Base-by-base conservation (phyloP, 92 coral and sea anemone species). In the Bergia puertoricense region DNA sequence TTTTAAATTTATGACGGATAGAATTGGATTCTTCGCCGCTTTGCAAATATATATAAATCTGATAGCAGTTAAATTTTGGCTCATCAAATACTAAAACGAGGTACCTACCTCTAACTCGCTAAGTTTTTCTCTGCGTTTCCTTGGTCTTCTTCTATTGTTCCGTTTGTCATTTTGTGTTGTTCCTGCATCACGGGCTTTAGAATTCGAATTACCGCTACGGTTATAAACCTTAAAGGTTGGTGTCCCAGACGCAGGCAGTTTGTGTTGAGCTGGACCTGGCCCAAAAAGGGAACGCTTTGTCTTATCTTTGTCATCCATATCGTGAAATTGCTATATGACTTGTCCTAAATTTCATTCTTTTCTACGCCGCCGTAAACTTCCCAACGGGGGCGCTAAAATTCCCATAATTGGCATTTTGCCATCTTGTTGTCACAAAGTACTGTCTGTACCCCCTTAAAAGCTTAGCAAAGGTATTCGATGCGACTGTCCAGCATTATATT, bases 281-380 rank as follows among this genome's bases (percentile, higher is more conserved):
- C 66, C 87, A 30, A 45, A 15, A 69, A 3, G 39, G 20, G 87
- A 36, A 11, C 22, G 39, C 77, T 71, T 84, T 39, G 65, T 30
- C 39, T 84, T 84, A 37, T 48, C 87, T 48, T 84, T 45, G 5
- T 84, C 87, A 48, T 46, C 74, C 87, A 84, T 84, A 16, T 22
- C 66, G 30, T 68, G 67, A 56, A 46, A 69, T 10, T 30, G 43
- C 43, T 68, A 38, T 45, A 10, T 15, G 41, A 13, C 45, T 45
- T 71, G 46, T 36, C 57, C 67, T 10, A 48, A 84, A 84, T 20
- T 46, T 38, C 87, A 84, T 84, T 84, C 65, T 84, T 22, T 20
- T 36, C 5, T 23, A 39, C 48, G 16, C 50, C 44, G 59, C 59
- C 8, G 13, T 50, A 3, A 69, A 6, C 54, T 14, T 43, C 78